A percentile compares a stretch with the other conserved stretches of the same genome.
Conservation (phyloP, 2,888 invertebrate genomes). For the Helicoverpa assulta region DNA sequence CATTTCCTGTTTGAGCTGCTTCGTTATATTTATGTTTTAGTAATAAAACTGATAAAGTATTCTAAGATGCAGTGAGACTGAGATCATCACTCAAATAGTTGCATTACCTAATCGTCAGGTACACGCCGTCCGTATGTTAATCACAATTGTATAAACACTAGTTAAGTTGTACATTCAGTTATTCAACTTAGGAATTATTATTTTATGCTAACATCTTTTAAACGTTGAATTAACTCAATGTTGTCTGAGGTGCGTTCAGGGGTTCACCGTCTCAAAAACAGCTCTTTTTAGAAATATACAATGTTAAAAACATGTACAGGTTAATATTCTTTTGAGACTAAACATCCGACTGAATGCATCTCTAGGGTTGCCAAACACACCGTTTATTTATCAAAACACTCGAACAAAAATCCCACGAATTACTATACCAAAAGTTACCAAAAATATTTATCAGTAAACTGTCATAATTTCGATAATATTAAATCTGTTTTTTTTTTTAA, state of each 20-base stretch:
- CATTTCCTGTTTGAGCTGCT: background rate
- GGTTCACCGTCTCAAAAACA: background rate
- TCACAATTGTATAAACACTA: constrained; percentile 23
- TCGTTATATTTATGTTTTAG: background rate
- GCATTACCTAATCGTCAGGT: constrained; percentile 9
- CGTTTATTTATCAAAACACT: background rate
- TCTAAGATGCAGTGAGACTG: constrained; percentile 25
- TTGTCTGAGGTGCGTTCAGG: constrained; percentile 23
- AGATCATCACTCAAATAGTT: constrained; percentile 19
- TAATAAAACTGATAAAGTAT: constrained; percentile 16
- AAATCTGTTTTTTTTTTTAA: no score
- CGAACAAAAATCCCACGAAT: no score
- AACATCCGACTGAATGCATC: constrained; percentile 33
- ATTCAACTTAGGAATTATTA: background rate
- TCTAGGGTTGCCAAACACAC: constrained; percentile 18
- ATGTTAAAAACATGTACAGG: background rate
- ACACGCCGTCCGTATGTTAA: constrained; percentile 41
- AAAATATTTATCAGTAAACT: no score
- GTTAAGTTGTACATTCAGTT: constrained; percentile 3
- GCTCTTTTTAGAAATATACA: no score
- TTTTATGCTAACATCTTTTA: background rate
- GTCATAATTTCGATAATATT: no score
- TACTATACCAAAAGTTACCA: no score
- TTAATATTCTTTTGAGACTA: constrained; percentile 20
- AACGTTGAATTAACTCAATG: constrained; percentile 11